A percentile compares a stretch with the other conserved stretches of the same genome.
Evolutionary conservation across 2,113 vertebrate genomes (phyloP).

Genomic region (Sylvilagus bachmani): DNA sequence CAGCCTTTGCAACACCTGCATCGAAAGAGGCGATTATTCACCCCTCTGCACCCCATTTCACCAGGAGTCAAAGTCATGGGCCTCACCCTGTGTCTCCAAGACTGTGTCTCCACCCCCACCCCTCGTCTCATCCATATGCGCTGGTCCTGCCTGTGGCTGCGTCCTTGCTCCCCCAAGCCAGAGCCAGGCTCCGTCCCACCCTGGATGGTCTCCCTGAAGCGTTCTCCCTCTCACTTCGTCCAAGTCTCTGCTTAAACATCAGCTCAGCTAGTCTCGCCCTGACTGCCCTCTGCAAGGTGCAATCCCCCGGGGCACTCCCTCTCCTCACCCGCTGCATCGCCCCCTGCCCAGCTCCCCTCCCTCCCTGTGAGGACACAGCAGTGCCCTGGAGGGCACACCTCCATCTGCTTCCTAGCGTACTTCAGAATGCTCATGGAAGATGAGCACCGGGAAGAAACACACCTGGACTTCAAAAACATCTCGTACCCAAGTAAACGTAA

Average conservation of each 20-base stretch:
- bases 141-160: not conserved
- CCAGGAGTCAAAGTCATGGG: not conserved
- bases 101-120: not conserved
- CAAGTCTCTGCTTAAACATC: not conserved
- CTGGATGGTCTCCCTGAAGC: not conserved
- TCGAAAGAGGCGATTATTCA: not conserved
- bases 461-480: no score
- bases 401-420: no score
- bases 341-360: not conserved
- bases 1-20: not conserved
- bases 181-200: not conserved
- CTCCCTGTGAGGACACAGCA: not conserved
- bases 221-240: not conserved
- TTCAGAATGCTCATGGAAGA: no score
- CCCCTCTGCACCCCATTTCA: not conserved
- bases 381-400: no score
- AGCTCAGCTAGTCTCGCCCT: not conserved
- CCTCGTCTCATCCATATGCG: not conserved
- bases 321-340: no score
- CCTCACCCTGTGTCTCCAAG: not conserved
- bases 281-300: not conserved
- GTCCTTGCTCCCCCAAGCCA: not conserved
- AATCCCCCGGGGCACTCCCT: no score
- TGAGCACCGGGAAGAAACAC: no score
- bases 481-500: no score